These are phyloP conservation scores for Leontocebus nigricollis DNA, from an alignment of 2,797 vertebrate genomes.

Conservation along the genomic window DNA sequence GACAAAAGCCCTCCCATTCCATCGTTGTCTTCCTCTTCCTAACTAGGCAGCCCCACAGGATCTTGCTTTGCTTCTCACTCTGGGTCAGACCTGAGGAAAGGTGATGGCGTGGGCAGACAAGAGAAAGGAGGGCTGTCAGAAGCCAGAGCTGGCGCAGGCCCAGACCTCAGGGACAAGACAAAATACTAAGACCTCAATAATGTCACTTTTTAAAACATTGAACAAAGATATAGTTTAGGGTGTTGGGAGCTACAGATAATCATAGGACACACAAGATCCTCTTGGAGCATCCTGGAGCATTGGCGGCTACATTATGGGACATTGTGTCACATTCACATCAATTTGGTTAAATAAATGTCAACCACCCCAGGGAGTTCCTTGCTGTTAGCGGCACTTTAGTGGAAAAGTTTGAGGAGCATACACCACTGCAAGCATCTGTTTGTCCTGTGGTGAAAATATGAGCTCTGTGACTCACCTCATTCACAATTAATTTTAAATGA, in stretches of 20 bases:
- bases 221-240: not conserved
- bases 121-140: not conserved
- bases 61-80: not conserved
- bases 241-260: not conserved
- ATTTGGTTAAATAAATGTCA: not conserved
- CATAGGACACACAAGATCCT: not conserved
- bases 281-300: not conserved
- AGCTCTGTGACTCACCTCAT: not conserved
- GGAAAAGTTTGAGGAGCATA: not conserved
- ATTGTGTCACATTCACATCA: not conserved
- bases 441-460: not conserved
- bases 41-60: not conserved
- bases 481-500: constrained; percentile 4
- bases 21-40: not conserved
- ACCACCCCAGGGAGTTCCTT: not conserved
- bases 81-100: not conserved
- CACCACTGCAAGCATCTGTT: not conserved
- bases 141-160: not conserved
- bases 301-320: not conserved
- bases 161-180: not conserved
- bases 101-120: not conserved
- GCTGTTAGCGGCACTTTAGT: not conserved
- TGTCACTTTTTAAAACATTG: not conserved
- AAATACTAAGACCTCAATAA: not conserved
- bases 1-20: not conserved